A percentile compares a stretch with the other conserved stretches of the same genome.
These are phyloP conservation scores for Melanerpes formicivorus DNA, from an alignment of 2,113 vertebrate species.

Conservation along the genomic window DNA sequence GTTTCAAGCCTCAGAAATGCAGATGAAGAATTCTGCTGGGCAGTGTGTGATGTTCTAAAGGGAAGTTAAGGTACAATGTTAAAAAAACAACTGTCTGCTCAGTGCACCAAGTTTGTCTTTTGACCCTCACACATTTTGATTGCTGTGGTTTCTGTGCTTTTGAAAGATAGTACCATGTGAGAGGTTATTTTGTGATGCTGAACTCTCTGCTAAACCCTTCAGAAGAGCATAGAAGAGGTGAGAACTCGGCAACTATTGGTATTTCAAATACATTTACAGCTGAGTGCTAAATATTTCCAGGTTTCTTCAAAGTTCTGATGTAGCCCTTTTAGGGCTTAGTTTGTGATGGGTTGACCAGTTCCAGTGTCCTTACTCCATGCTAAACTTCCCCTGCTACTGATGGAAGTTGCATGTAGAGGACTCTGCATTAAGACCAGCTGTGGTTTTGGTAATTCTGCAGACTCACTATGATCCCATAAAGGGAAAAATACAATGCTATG, in stretches of 20 bases:
- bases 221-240: not conserved
- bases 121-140: not conserved
- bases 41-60: conserved; percentile 1
- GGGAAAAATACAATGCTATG: not conserved
- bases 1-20: not conserved
- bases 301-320: not conserved
- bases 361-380: not conserved
- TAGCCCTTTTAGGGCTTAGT: not conserved
- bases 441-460: not conserved
- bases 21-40: not conserved
- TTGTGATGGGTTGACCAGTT: not conserved
- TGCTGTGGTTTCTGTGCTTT: not conserved
- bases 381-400: not conserved
- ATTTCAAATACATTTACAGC: not conserved
- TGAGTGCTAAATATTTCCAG: not conserved
- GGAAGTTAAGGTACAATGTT: not conserved
- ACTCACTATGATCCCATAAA: not conserved
- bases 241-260: not conserved
- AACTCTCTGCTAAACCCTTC: not conserved
- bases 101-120: not conserved
- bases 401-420: not conserved
- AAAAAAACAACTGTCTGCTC: not conserved
- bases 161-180: not conserved
- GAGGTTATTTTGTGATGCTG: not conserved
- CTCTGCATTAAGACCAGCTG: not conserved